Evolutionary conservation across 2,113 vertebrate species (phyloP).

Genomic region (Bufo bufo): DNA sequence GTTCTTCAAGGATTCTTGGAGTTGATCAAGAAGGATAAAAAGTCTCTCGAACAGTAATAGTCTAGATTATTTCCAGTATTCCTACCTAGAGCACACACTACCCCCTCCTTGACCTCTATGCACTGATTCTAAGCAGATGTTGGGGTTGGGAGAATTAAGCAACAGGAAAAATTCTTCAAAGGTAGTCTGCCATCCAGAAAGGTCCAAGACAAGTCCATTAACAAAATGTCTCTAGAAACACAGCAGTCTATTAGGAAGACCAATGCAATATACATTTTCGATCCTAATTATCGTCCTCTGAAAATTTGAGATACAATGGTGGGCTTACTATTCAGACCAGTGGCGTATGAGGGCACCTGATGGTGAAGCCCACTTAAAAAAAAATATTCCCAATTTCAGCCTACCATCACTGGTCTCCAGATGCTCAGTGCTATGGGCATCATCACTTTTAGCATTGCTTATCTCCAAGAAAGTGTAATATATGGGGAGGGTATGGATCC

Average conservation of each 20-base stretch:
- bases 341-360: no score
- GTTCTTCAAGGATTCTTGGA: not conserved
- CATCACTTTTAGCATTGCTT: no score
- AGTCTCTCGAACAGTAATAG: not conserved
- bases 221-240: not conserved
- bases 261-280: not conserved
- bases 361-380: no score
- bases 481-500: no score
- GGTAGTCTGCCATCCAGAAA: not conserved
- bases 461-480: no score
- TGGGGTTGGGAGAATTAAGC: not conserved
- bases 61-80: no score
- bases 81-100: not conserved
- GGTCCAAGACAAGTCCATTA: not conserved
- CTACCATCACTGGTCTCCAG: no score
- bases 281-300: no score
- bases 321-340: no score
- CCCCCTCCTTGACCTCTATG: conserved; percentile 1
- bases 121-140: conserved; percentile 51
- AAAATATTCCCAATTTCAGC: no score
- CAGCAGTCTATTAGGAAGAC: not conserved
- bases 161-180: conserved; percentile 23
- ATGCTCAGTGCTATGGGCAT: no score
- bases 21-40: not conserved
- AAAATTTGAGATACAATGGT: no score